Conservation (phyloP, 2,113 vertebrate species). For the Datnioides undecimradiatus region DNA sequence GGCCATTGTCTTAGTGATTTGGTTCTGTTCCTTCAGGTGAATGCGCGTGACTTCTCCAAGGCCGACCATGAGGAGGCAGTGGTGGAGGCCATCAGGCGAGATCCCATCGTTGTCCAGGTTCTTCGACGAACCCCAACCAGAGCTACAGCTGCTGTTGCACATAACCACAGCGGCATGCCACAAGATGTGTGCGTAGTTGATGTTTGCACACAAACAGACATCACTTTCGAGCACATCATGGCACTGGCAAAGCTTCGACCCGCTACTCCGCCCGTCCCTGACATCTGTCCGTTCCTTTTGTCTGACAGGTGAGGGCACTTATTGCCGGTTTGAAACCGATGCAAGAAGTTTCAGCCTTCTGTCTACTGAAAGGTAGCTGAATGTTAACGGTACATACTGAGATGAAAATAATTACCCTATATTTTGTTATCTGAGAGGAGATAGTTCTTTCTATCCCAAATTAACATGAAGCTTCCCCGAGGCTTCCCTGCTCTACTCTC, state of each 20-base stretch:
- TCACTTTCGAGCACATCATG: slow-evolving; percentile 97
- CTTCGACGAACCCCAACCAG: slow-evolving; percentile 85
- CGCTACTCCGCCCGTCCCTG: slow-evolving; percentile 92
- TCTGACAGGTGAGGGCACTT: slow-evolving; percentile 90
- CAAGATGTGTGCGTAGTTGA: slow-evolving; percentile 87
- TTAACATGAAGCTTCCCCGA: background rate
- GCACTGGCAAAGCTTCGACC: slow-evolving; percentile 93
- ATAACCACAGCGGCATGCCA: slow-evolving; percentile 54
- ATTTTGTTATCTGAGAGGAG: background rate
- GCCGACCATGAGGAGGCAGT: slow-evolving; percentile 91
- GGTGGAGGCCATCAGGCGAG: slow-evolving; percentile 92
- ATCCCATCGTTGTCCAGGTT: slow-evolving; percentile 95
- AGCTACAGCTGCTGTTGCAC: slow-evolving; percentile 11
- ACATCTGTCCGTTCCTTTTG: slow-evolving; percentile 95
- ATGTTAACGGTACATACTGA: background rate
- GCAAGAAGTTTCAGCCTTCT: background rate
- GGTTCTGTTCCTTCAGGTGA: slow-evolving; percentile 85
- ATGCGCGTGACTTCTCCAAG: slow-evolving; percentile 93
- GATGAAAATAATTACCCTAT: background rate
- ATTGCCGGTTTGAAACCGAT: background rate
- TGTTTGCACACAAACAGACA: slow-evolving; percentile 95
- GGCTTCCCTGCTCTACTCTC: slow-evolving; percentile 22
- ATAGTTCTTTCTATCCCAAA: background rate
- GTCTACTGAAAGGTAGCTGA: background rate
- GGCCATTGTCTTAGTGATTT: background rate